Percentiles rank a stretch among this genome's conserved stretches.
Evolutionary conservation across 2,113 vertebrate species (phyloP).

Genomic region (Noctilio leporinus): DNA sequence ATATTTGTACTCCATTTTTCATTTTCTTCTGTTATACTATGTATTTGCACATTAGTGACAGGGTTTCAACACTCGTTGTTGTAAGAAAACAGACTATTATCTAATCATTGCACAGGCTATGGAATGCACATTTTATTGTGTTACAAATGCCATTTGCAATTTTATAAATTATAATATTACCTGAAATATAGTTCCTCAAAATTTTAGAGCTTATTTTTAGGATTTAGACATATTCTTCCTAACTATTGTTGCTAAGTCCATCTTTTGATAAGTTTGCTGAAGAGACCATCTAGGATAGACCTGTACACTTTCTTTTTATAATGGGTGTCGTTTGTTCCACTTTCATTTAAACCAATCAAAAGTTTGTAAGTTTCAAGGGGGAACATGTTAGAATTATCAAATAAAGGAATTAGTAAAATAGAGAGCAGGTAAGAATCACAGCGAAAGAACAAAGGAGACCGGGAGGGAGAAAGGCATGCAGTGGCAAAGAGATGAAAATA

Average conservation of each 20-base stretch:
- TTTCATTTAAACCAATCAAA: neutral
- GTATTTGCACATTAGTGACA: neutral
- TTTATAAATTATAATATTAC: neutral
- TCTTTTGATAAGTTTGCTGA: neutral
- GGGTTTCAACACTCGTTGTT: neutral
- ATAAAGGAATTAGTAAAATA: neutral
- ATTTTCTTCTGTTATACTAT: constrained; percentile 1
- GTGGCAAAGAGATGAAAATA: neutral
- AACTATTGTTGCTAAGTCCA: neutral
- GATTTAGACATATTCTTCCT: neutral
- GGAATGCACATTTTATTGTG: neutral
- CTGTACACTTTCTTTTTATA: neutral
- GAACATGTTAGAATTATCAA: neutral
- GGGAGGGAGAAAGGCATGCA: accelerated
- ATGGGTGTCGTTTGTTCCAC: neutral
- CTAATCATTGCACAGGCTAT: neutral
- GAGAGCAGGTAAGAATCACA: neutral
- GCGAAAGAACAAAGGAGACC: neutral
- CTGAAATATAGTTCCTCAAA: neutral
- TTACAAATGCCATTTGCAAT: neutral
- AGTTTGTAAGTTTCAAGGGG: neutral
- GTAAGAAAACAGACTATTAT: neutral
- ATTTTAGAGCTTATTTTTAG: neutral
- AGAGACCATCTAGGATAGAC: neutral
- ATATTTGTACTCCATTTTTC: neutral